Evolutionary conservation across 1,140 invertebrate species (phyloP).

Genomic region (Steinernema feltiae): DNA sequence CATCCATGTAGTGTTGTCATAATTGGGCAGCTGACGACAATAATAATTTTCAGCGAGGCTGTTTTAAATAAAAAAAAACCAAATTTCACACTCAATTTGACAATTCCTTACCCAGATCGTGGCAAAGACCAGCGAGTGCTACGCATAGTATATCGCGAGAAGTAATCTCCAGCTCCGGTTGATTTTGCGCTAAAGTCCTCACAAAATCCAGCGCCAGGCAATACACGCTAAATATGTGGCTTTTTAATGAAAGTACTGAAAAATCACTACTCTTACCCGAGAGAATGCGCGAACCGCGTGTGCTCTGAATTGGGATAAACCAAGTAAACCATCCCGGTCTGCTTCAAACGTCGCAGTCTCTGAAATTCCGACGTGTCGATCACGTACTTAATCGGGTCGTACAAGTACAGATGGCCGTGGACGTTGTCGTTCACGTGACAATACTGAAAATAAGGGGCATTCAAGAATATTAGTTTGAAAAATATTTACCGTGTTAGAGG

Average conservation of each 20-base stretch:
- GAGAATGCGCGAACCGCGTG: conserved; percentile 26
- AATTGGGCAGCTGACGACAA: too few relatives aligned
- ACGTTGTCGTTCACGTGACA: conserved; percentile 5
- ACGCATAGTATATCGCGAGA: conserved; percentile 26
- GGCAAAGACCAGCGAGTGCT: conserved; percentile 29
- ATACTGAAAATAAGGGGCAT: not conserved
- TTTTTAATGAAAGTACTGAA: not conserved
- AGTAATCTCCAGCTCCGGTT: conserved; percentile 25
- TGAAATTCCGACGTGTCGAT: conserved; percentile 25
- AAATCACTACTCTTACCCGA: conserved; percentile 21
- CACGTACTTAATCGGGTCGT: not conserved
- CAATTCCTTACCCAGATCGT: conserved; percentile 29
- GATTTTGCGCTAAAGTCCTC: not conserved
- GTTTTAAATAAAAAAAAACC: not conserved
- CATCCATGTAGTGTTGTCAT: too few relatives aligned
- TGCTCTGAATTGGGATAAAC: conserved; percentile 36
- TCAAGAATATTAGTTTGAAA: too few relatives aligned
- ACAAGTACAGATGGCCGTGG: not conserved
- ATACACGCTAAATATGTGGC: conserved; percentile 29
- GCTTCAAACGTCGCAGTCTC: conserved; percentile 30
- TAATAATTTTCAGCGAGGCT: too few relatives aligned
- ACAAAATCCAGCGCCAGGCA: conserved; percentile 25
- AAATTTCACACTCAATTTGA: not conserved
- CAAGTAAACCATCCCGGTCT: conserved; percentile 16
- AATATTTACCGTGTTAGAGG: not conserved